Percentiles rank a stretch among this genome's conserved stretches.
phyloP scores from a whole-genome alignment of 2,797 vertebrate genomes.

The Pseudochromis fuscus region DNA sequence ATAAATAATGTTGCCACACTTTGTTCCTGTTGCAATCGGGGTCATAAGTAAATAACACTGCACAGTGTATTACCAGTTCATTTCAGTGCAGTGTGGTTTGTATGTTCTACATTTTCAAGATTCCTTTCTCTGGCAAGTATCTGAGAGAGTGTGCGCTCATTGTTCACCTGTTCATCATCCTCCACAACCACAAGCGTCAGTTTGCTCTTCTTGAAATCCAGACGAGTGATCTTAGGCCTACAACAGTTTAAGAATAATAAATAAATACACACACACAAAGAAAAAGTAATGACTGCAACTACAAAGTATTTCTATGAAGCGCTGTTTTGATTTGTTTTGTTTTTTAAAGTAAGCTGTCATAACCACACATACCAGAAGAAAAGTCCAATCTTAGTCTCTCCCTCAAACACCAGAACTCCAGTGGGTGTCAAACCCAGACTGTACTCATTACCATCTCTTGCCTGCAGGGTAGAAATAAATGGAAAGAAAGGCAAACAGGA shows the following conservation, averaged over 20 bases:
- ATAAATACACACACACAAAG: not conserved
- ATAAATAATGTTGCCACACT: too few relatives aligned
- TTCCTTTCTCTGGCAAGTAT: not conserved
- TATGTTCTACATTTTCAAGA: slow-evolving; percentile 11
- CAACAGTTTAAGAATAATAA: slow-evolving; percentile 20
- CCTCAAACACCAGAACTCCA: slow-evolving; percentile 98
- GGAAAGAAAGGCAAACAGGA: not conserved
- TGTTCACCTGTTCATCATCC: slow-evolving; percentile 95
- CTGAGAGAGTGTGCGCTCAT: not conserved
- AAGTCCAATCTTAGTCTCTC: slow-evolving; percentile 97
- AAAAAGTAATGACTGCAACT: not conserved
- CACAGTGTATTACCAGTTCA: too few relatives aligned
- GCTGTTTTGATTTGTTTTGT: not conserved
- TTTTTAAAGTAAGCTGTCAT: not conserved
- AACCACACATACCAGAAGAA: slow-evolving; percentile 92
- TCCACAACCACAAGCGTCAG: slow-evolving; percentile 97
- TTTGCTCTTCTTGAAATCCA: slow-evolving; percentile 98
- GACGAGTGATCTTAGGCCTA: slow-evolving; percentile 98
- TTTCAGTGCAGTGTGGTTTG: too few relatives aligned
- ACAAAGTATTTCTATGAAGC: not conserved
- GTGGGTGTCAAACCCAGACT: slow-evolving; percentile 97
- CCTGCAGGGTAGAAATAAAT: slow-evolving; percentile 79
- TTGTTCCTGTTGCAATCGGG: too few relatives aligned
- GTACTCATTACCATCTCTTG: slow-evolving; percentile 98
- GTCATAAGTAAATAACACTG: too few relatives aligned